Base-by-base conservation (phyloP, 2,113 vertebrate genomes). In the Oryzias javanicus region DNA sequence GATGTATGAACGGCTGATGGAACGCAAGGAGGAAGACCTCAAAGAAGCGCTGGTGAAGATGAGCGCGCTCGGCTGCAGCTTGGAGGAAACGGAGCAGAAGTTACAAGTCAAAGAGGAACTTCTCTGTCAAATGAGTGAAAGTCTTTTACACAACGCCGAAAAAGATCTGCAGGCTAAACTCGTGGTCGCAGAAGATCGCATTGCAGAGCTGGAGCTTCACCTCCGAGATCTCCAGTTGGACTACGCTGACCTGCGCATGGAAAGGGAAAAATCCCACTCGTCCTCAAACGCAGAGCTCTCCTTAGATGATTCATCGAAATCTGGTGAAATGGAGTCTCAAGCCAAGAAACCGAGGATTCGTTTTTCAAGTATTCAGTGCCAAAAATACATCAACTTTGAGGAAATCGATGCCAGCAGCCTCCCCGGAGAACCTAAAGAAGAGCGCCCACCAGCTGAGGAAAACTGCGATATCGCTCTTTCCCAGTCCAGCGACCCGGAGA, bases 351-450 rank as follows among this genome's bases (percentile, higher is more conserved):
- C 94, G 83, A 93, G 94, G 62, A 98, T 98, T 58, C 92, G 94
- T 5, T 98, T 98, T 83, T 95, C 95, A 0, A 96, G 81, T 15
- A 98, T 98, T 78, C 96, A 98, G 71, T 95, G 95, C 85, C 96
- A 99, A 84, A 96, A 93, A 68, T 97, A 96, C 35, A 84, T 91
- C 2, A 92, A 87, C 17, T 74, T 90, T 0, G 94, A 97, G 0
- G 89, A 87, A 22, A 79, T 90, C 0, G 93, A 94, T 54, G 88
- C 88, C 42, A 82, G 90, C 72, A 92, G 85, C 55, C 85, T 85
- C 0, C 92, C 91, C 17, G 86, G 88, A 0, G 93, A 88, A 67
- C 92, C 94, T 67, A 93, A 91, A 41, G 78, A 69, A 69, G 92
- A 94, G 55, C 73, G 70, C 2, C 86, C 89, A 0, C 70, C 88